These are phyloP conservation scores for Cryptocephalus primarius DNA, from an alignment of 2,888 invertebrate species.

Conservation along the genomic window DNA sequence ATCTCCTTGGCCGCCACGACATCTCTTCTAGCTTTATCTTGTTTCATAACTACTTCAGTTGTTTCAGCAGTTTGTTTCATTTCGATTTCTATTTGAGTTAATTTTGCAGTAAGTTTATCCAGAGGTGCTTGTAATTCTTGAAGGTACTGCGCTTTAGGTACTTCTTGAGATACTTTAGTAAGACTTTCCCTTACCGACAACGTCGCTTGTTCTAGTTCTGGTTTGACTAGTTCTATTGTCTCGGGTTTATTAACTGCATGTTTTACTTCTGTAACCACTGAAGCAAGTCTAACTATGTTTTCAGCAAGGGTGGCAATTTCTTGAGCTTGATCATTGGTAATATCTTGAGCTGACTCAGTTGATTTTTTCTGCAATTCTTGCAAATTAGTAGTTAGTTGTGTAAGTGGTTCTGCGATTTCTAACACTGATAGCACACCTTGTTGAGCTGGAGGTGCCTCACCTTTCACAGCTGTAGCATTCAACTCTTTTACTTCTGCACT, in stretches of 20 bases:
- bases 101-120: not conserved
- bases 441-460: slow-evolving; percentile 3
- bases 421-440: slow-evolving; percentile 11
- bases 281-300: slow-evolving; percentile 16
- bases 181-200: slow-evolving; percentile 10
- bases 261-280: slow-evolving; percentile 10
- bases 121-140: not conserved
- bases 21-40: not conserved
- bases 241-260: slow-evolving; percentile 9
- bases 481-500: not conserved
- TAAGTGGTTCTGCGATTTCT: slow-evolving; percentile 9
- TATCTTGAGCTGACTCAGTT: slow-evolving; percentile 3
- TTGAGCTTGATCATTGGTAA: slow-evolving; percentile 1
- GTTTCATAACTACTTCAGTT: not conserved
- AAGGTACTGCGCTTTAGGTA: not conserved
- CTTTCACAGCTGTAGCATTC: not conserved
- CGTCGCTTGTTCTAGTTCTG: slow-evolving; percentile 11
- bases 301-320: slow-evolving; percentile 8
- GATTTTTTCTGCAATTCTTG: slow-evolving; percentile 1
- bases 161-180: slow-evolving; percentile 2
- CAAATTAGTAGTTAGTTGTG: slow-evolving; percentile 3
- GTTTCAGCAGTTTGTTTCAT: too few species aligned
- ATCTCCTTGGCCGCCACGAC: not conserved
- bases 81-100: too few species aligned
- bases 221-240: slow-evolving; percentile 8